Percentiles rank a stretch among this genome's conserved stretches.
These are phyloP conservation scores for Trematomus bernacchii DNA, from an alignment of 2,797 vertebrate genomes.

Conservation along the genomic window DNA sequence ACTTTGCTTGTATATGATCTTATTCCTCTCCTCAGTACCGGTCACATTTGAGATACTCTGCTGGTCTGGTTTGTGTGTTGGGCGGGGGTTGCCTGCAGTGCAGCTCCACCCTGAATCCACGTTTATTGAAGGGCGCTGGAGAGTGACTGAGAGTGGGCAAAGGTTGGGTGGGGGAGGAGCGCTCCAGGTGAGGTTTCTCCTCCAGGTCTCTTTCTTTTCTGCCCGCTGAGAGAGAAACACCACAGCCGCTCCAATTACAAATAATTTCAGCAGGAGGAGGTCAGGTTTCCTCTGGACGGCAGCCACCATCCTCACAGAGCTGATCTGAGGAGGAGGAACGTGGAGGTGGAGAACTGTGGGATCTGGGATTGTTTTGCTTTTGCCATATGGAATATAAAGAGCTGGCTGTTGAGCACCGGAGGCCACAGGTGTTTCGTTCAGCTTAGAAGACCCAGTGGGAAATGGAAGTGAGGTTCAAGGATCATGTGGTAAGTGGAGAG, in stretches of 20 bases:
- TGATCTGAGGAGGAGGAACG: slow-evolving; percentile 13
- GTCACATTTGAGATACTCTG: slow-evolving; percentile 38
- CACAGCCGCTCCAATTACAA: slow-evolving; percentile 41
- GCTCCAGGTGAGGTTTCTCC: slow-evolving; percentile 72
- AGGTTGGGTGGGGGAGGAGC: slow-evolving; percentile 77
- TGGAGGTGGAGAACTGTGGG: slow-evolving; percentile 39
- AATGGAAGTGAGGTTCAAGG: slow-evolving; percentile 88
- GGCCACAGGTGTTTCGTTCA: slow-evolving; percentile 73
- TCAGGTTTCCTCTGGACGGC: slow-evolving; percentile 52
- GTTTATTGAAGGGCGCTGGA: slow-evolving; percentile 56
- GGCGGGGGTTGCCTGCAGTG: background rate
- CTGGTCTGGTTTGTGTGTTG: background rate
- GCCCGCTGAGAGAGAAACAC: slow-evolving; percentile 36
- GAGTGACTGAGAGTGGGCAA: slow-evolving; percentile 68
- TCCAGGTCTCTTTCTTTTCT: slow-evolving; percentile 39
- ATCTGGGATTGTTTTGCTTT: slow-evolving; percentile 48
- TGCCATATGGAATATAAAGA: slow-evolving; percentile 56
- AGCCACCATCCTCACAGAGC: slow-evolving; percentile 14
- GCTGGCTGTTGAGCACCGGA: slow-evolving; percentile 44
- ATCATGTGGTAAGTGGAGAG: slow-evolving; percentile 80
- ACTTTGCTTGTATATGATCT: too few relatives aligned
- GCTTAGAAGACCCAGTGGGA: slow-evolving; percentile 55
- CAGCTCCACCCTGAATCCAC: slow-evolving; percentile 72
- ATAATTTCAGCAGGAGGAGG: slow-evolving; percentile 42
- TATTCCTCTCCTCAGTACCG: background rate